A percentile compares a stretch with the other conserved stretches of the same genome.
Conservation (phyloP, 1,140 invertebrate genomes). For the Popillia japonica region DNA sequence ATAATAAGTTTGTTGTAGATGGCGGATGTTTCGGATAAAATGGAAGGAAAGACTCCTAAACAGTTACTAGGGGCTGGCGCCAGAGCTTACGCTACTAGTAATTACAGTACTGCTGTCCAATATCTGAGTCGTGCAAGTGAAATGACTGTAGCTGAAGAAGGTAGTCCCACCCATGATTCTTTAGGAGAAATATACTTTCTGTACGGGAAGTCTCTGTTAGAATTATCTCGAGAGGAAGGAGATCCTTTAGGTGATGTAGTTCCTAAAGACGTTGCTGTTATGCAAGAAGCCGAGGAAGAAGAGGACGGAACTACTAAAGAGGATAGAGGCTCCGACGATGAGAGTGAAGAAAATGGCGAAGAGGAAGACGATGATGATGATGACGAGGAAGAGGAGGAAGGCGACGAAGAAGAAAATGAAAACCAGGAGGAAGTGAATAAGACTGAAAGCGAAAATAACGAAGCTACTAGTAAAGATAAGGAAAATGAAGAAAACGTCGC, state of each 20-base stretch:
- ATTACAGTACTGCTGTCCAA: slow-evolving; percentile 79
- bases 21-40: slow-evolving; percentile 65
- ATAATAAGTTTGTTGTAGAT: slow-evolving; percentile 65
- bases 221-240: slow-evolving; percentile 80
- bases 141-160: slow-evolving; percentile 73
- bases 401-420: slow-evolving; percentile 56
- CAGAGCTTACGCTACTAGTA: slow-evolving; percentile 80
- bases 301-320: slow-evolving; percentile 63
- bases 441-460: slow-evolving; percentile 58
- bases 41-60: slow-evolving; percentile 60
- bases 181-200: slow-evolving; percentile 80
- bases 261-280: slow-evolving; percentile 64
- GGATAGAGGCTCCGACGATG: slow-evolving; percentile 60
- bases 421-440: slow-evolving; percentile 52
- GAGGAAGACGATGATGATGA: slow-evolving; percentile 59
- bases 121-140: slow-evolving; percentile 79
- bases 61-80: slow-evolving; percentile 75
- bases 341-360: slow-evolving; percentile 56
- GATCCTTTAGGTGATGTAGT: slow-evolving; percentile 80
- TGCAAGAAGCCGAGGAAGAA: slow-evolving; percentile 63
- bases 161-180: slow-evolving; percentile 79
- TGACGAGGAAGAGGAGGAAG: slow-evolving; percentile 63
- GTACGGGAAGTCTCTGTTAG: slow-evolving; percentile 74
- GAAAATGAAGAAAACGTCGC: slow-evolving; percentile 57
- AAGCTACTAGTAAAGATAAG: slow-evolving; percentile 58